These are phyloP conservation scores for Tenrec ecaudatus DNA, from an alignment of 2,113 vertebrate species.

Conservation along the genomic window DNA sequence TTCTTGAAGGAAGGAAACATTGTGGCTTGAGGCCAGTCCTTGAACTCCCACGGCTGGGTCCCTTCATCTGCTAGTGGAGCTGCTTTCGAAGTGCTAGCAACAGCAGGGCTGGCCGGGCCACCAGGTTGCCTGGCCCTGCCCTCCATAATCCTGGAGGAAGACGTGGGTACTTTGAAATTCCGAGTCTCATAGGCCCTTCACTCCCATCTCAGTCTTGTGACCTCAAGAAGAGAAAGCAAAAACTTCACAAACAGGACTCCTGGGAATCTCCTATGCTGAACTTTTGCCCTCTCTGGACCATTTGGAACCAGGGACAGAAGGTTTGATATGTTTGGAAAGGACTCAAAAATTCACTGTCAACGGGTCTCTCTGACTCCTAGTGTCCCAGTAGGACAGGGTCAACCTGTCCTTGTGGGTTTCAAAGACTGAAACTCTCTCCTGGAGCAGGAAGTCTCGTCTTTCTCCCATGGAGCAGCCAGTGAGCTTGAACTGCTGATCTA, in stretches of 20 bases:
- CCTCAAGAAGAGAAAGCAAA: neutral
- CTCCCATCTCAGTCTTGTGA: neutral
- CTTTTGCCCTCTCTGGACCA: neutral
- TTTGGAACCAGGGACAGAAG: neutral
- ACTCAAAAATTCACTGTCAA: too few species aligned
- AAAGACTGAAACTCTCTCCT: too few species aligned
- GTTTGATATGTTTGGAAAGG: neutral
- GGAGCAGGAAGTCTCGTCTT: too few species aligned
- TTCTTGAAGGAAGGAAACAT: too few species aligned
- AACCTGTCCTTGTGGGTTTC: too few species aligned
- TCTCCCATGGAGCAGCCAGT: too few species aligned
- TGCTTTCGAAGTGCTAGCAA: neutral
- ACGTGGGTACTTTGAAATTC: neutral
- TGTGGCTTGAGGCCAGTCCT: too few species aligned
- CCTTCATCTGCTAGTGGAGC: neutral
- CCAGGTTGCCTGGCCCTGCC: neutral
- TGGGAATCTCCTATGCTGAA: neutral
- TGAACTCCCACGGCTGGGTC: neutral
- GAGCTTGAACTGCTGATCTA: too few species aligned
- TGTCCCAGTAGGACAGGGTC: too few species aligned
- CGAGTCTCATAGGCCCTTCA: neutral
- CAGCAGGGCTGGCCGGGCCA: neutral
- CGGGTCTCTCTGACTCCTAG: too few species aligned
- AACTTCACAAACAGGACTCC: neutral
- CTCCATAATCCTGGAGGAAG: neutral